Evolutionary conservation across 2,888 invertebrate genomes (phyloP), one percentile per base, ranked within the genome.

Genomic region (Xestia c-nigrum): DNA sequence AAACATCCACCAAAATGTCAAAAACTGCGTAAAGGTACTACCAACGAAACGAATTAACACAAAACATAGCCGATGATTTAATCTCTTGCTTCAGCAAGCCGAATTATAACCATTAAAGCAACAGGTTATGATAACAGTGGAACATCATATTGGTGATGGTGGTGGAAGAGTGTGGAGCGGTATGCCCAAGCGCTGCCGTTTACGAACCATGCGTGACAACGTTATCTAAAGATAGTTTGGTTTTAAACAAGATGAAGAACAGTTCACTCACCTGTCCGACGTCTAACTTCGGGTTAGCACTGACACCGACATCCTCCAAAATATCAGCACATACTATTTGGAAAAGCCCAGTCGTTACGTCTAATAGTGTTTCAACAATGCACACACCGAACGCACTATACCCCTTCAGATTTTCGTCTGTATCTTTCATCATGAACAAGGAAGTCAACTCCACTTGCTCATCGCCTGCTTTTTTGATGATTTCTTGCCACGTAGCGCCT

Each of bases 221-320:
- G 38, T 38, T 61, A 19, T 61, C 31, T 61, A 9, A 61, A 9
- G 61, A 38, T 38, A 19, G 31, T 61, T 31, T 61, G 59, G 19
- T 31, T 31, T 31, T 38, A 4, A 61, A 61, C 31, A 61, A 59
- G 57, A 31, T 31, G 16, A 3, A 31, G 16, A 16, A 31, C 61
- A 24, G n/a, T 43, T n/a, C 7, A 43, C 64, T 43, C 16, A 64
- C 64, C 64, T 64, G 64, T 16, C 64, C 64, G 14, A 64, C 16
- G 16, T 64, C 64, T 24, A 64, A 16, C n/a, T 64, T 64, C n/a
- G 64, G 64, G n/a, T 64, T 64, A 6, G 97, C 94, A 90, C 97
- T 98, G 80, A 97, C 91, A 0, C 98, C 98, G 1, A 97, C 97
- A 90, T 98, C 98, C 89, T 98, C 98, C 78, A 98, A 89, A 80